These are phyloP conservation scores for Apotomis turbidana DNA, from an alignment of 2,888 invertebrate species.

Conservation along the genomic window DNA sequence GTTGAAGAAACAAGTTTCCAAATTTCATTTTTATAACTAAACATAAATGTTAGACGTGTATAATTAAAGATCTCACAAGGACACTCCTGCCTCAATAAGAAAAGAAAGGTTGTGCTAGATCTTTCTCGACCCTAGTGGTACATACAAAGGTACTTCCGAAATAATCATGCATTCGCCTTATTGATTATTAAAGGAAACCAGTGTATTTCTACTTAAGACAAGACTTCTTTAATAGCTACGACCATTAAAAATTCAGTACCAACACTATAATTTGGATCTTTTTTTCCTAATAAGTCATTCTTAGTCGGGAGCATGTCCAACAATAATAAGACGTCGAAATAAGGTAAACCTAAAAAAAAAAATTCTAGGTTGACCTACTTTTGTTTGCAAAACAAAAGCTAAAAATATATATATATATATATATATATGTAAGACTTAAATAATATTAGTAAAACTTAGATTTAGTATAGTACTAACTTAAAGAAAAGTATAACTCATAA, in stretches of 20 bases:
- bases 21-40: neutral
- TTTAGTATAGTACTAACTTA: neutral
- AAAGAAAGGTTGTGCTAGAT: neutral
- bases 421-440: neutral
- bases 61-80: neutral
- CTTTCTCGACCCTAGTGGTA: neutral
- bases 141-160: neutral
- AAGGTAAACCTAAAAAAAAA: neutral
- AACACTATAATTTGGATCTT: neutral
- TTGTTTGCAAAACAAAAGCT: neutral
- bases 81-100: neutral
- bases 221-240: neutral
- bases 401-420: neutral
- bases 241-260: neutral
- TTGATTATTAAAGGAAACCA: neutral
- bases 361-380: neutral
- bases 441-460: neutral
- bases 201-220: neutral
- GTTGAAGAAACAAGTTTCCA: neutral
- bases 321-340: neutral
- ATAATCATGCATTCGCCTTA: neutral
- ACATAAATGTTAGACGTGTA: neutral
- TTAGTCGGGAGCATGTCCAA: neutral
- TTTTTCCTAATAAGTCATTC: neutral
- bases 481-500: neutral